phyloP scores from a whole-genome alignment of 2,797 vertebrate species.

The Triplophysa bombifrons region DNA sequence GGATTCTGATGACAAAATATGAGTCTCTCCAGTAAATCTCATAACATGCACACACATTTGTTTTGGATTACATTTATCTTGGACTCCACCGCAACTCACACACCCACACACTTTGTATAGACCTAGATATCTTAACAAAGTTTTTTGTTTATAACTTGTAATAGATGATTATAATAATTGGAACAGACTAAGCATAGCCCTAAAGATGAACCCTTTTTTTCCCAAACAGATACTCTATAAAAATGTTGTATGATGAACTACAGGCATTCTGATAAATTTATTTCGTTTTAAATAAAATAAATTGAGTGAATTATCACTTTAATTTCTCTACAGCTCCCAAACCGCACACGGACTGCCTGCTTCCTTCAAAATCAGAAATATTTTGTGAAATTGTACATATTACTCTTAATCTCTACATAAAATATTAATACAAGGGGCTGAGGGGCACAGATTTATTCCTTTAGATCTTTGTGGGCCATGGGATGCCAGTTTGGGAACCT shows the following conservation, averaged over 20 bases:
- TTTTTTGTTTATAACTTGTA: neutral
- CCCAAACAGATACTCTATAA: too few relatives aligned
- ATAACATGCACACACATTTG: constrained; percentile 27
- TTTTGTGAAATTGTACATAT: constrained; percentile 3
- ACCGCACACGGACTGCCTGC: neutral
- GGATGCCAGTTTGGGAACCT: neutral
- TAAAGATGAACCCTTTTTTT: too few relatives aligned
- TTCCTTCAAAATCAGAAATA: neutral
- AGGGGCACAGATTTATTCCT: neutral
- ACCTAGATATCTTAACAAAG: neutral
- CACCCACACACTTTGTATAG: neutral
- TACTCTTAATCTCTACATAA: neutral
- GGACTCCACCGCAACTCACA: neutral
- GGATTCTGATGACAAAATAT: constrained; percentile 33
- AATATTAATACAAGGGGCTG: constrained; percentile 8
- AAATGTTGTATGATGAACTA: too few relatives aligned
- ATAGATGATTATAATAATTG: neutral
- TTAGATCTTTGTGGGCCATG: neutral
- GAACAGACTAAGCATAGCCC: too few relatives aligned
- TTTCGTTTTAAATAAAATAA: too few relatives aligned
- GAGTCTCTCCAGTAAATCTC: constrained; percentile 29
- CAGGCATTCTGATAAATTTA: too few relatives aligned
- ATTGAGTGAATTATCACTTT: neutral
- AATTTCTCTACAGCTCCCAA: neutral
- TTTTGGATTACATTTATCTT: constrained; percentile 24